Evolutionary conservation across 2,113 vertebrate genomes (phyloP).

Genomic region (Dendropsophus ebraccatus): DNA sequence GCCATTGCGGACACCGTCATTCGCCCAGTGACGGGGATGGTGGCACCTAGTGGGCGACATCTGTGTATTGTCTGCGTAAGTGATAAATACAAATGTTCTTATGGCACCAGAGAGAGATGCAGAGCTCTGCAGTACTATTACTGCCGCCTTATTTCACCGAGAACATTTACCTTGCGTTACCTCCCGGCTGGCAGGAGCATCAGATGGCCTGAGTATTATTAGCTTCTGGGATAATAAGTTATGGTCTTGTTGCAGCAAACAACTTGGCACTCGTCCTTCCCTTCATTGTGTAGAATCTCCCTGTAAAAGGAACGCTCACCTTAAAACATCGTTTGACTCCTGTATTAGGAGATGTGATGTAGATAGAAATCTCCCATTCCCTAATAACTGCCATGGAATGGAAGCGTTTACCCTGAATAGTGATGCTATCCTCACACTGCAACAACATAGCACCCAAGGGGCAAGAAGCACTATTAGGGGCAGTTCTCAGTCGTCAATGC

Average conservation of each 20-base stretch:
- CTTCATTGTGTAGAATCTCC: neutral
- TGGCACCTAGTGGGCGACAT: neutral
- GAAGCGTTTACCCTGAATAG: neutral
- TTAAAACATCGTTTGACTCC: neutral
- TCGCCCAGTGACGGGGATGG: no score
- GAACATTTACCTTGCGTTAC: slow-evolving; percentile 23
- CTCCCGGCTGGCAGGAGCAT: slow-evolving; percentile 9
- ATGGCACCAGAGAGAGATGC: neutral
- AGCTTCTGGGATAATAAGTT: slow-evolving; percentile 16
- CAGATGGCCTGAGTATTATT: neutral
- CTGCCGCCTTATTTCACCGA: neutral
- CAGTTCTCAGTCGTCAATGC: neutral
- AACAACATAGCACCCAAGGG: no score
- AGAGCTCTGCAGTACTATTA: slow-evolving; percentile 1
- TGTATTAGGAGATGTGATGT: neutral
- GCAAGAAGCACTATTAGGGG: neutral
- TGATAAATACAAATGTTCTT: neutral
- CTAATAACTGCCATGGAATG: neutral
- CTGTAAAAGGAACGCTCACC: neutral
- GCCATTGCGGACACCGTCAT: neutral
- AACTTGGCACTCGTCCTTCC: neutral
- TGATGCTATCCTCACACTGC: neutral
- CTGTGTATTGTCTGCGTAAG: neutral
- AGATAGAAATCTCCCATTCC: neutral
- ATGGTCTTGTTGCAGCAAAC: slow-evolving; percentile 22